phyloP scores from a whole-genome alignment of 2,113 vertebrate genomes.

The Cyphomyrus plagiostoma region DNA sequence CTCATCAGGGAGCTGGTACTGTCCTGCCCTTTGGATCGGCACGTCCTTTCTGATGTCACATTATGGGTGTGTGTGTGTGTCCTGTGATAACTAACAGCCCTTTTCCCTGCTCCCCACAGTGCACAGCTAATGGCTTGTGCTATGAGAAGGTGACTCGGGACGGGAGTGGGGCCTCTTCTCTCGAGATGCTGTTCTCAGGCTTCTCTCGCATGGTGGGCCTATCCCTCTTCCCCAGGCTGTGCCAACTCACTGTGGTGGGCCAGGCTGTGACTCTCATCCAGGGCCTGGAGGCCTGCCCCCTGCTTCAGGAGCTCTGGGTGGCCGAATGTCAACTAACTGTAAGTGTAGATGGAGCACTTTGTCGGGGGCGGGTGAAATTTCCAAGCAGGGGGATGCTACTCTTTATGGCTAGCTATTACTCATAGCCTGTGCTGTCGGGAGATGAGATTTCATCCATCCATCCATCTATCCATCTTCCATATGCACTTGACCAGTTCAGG shows the following conservation, averaged over 20 bases:
- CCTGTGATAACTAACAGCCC: neutral
- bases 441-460: neutral
- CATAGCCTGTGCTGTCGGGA: neutral
- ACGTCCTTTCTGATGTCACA: neutral
- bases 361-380: neutral
- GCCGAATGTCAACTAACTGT: slow-evolving; percentile 67
- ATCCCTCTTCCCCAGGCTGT: slow-evolving; percentile 64
- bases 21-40: neutral
- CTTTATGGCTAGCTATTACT: neutral
- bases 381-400: neutral
- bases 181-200: slow-evolving; percentile 78
- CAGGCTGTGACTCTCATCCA: slow-evolving; percentile 66
- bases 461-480: neutral
- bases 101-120: slow-evolving; percentile 50
- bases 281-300: slow-evolving; percentile 57
- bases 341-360: slow-evolving; percentile 38
- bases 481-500: neutral
- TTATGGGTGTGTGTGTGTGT: neutral
- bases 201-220: slow-evolving; percentile 67
- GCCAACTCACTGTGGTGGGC: slow-evolving; percentile 64
- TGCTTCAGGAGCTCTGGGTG: slow-evolving; percentile 73
- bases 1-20: slow-evolving; percentile 73
- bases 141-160: slow-evolving; percentile 64
- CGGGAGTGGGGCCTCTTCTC: slow-evolving; percentile 45
- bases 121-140: slow-evolving; percentile 62